Evolutionary conservation across 2,113 vertebrate species (phyloP).

Genomic region (Caloenas nicobarica): DNA sequence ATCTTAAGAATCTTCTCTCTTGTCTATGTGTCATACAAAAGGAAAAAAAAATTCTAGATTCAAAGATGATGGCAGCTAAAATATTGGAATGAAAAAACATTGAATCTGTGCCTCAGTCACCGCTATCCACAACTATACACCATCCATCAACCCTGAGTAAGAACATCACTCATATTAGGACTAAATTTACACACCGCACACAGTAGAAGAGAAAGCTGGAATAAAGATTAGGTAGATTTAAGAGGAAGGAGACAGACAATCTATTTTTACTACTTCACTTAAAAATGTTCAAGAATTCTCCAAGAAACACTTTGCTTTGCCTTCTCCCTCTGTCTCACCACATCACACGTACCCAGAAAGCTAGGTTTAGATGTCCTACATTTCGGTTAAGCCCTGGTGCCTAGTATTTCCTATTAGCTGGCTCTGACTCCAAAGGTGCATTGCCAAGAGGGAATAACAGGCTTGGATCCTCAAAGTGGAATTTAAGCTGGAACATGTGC

Average conservation of each 20-base stretch:
- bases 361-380: not conserved
- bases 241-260: not conserved
- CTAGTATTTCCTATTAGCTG: constrained; percentile 10
- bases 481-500: not conserved
- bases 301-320: not conserved
- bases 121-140: not conserved
- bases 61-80: not conserved
- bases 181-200: not conserved
- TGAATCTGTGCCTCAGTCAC: not conserved
- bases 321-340: not conserved
- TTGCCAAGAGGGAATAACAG: constrained; percentile 7
- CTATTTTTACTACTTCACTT: not conserved
- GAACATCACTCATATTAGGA: not conserved
- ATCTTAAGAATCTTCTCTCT: not conserved
- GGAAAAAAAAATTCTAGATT: not conserved
- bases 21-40: not conserved
- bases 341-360: not conserved
- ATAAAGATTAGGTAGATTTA: not conserved
- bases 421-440: not conserved
- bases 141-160: not conserved
- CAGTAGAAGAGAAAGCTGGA: not conserved
- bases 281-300: not conserved
- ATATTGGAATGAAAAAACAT: not conserved
- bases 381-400: not conserved
- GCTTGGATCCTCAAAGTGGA: not conserved